A percentile compares a stretch with the other conserved stretches of the same genome.
Conservation (phyloP, 2,113 vertebrate species). For the Bos indicus region DNA sequence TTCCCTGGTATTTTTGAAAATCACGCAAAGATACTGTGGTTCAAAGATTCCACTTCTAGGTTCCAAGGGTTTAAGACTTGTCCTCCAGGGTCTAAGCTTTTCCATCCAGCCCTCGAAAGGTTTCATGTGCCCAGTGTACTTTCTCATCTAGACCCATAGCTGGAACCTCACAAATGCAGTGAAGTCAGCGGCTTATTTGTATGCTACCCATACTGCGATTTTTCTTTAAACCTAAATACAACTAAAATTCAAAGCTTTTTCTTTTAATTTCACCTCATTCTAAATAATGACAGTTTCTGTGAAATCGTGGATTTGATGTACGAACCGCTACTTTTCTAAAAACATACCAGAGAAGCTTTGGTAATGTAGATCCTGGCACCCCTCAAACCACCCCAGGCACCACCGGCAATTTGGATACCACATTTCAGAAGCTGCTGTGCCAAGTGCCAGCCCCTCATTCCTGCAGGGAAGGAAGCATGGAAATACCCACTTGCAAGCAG, state of each 20-base stretch:
- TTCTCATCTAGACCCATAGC: background rate
- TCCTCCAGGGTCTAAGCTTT: background rate
- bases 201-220: background rate
- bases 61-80: background rate
- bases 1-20: background rate
- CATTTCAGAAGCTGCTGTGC: background rate
- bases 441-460: background rate
- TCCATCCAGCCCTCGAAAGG: background rate
- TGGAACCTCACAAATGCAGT: background rate
- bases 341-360: background rate
- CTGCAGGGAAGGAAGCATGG: background rate
- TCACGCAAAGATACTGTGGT: background rate
- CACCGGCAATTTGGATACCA: background rate
- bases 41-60: background rate
- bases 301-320: background rate
- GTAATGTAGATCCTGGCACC: background rate
- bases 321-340: background rate
- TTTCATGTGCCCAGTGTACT: background rate
- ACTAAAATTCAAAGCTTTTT: background rate
- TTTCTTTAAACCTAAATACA: background rate
- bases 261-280: background rate
- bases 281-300: background rate
- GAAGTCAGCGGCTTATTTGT: background rate
- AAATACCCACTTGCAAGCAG: background rate
- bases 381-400: background rate